Evolutionary conservation across 2,797 vertebrate genomes (phyloP).

Genomic region (Thalassophryne amazonica): DNA sequence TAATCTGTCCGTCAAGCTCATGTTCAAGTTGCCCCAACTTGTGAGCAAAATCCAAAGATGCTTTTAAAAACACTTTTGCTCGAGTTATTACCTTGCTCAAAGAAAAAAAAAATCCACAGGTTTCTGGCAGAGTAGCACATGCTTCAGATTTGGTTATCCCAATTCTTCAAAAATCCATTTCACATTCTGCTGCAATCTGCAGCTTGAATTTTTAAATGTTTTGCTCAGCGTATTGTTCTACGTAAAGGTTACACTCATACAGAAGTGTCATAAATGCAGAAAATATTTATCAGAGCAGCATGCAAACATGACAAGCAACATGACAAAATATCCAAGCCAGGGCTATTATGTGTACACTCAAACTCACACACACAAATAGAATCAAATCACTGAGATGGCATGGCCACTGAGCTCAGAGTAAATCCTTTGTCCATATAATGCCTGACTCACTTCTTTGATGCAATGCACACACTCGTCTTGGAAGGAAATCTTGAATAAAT

Average conservation of each 20-base stretch:
- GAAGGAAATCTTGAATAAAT: conserved; percentile 38
- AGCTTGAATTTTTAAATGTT: neutral
- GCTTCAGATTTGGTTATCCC: too few species aligned
- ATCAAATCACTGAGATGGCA: conserved; percentile 20
- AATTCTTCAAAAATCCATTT: too few species aligned
- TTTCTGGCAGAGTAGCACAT: too few species aligned
- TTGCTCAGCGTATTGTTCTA: neutral
- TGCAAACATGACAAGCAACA: conserved; percentile 6
- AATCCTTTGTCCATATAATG: conserved; percentile 30
- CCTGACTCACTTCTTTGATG: conserved; percentile 22
- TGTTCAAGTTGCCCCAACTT: too few species aligned
- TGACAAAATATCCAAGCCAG: neutral
- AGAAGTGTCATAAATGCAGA: neutral
- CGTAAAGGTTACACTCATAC: conserved; percentile 16
- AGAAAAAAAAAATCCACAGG: too few species aligned
- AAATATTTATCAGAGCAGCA: conserved; percentile 11
- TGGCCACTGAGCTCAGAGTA: conserved; percentile 13
- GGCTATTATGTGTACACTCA: conserved; percentile 7
- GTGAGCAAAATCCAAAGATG: too few species aligned
- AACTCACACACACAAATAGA: conserved; percentile 14
- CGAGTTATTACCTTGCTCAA: too few species aligned
- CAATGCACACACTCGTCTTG: conserved; percentile 14
- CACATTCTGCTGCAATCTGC: too few species aligned
- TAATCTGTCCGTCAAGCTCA: too few species aligned
- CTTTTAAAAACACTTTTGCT: too few species aligned